These are phyloP conservation scores for Xenopus laevis DNA, from an alignment of 2,113 vertebrate species.

Conservation along the genomic window DNA sequence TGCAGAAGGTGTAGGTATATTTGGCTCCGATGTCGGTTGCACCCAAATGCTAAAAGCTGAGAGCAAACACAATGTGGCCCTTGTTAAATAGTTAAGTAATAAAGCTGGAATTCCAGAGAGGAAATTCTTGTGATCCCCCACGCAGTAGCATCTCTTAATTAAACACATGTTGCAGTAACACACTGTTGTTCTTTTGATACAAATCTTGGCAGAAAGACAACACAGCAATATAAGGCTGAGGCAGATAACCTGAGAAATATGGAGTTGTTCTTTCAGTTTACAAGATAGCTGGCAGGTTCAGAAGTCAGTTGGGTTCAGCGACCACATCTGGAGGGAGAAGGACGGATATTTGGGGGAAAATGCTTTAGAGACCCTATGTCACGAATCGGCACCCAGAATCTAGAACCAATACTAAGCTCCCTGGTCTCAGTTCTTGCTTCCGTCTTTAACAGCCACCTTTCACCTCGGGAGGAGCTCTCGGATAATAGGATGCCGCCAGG, in stretches of 20 bases:
- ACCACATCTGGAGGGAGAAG: not conserved
- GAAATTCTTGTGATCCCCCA: slow-evolving; percentile 13
- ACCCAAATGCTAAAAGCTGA: not conserved
- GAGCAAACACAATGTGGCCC: not conserved
- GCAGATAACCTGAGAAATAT: not conserved
- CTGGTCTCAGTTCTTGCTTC: too few relatives aligned
- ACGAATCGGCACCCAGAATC: too few relatives aligned
- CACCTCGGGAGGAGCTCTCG: too few relatives aligned
- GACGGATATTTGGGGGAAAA: not conserved
- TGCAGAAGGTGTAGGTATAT: not conserved
- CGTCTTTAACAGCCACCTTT: too few relatives aligned
- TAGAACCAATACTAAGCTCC: too few relatives aligned
- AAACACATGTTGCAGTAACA: not conserved
- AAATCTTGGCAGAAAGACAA: not conserved
- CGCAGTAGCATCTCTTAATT: slow-evolving; percentile 9
- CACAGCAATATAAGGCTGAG: not conserved
- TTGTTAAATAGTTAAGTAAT: slow-evolving; percentile 12
- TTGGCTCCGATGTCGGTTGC: not conserved
- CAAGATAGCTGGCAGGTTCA: not conserved
- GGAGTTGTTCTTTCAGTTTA: not conserved
- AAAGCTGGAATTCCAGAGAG: slow-evolving; percentile 12
- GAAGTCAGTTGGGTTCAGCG: not conserved
- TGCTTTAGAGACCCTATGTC: too few relatives aligned
- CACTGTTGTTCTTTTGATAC: slow-evolving; percentile 12
- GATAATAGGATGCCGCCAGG: too few relatives aligned